Evolutionary conservation across 2,888 invertebrate genomes (phyloP).

Genomic region (Phalera bucephala): DNA sequence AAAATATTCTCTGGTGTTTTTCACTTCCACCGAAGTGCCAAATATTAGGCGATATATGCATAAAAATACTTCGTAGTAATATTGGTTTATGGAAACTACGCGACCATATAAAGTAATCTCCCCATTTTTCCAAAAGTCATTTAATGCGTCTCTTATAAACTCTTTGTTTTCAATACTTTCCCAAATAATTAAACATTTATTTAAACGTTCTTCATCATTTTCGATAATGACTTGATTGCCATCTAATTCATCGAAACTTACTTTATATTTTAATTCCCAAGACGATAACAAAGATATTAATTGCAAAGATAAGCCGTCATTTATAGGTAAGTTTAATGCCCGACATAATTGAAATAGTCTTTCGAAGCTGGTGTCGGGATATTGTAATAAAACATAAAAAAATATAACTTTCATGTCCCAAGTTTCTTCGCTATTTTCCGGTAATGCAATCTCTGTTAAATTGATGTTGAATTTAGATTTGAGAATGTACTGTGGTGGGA

Average conservation of each 20-base stretch:
- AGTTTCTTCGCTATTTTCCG: conserved; percentile 73
- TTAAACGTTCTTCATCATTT: conserved; percentile 50
- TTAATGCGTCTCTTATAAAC: conserved; percentile 63
- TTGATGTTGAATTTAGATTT: conserved; percentile 72
- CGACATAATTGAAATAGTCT: conserved; percentile 61
- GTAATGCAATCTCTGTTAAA: conserved; percentile 63
- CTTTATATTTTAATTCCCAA: conserved; percentile 71
- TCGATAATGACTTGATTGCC: conserved; percentile 51
- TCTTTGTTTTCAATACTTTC: conserved; percentile 68
- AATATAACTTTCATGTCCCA: conserved; percentile 74
- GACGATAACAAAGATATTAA: conserved; percentile 63
- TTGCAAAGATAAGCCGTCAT: conserved; percentile 70
- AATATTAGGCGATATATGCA: conserved; percentile 69
- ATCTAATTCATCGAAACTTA: conserved; percentile 54
- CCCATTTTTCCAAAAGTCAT: conserved; percentile 76
- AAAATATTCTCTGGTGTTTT: conserved; percentile 66
- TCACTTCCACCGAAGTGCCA: conserved; percentile 45
- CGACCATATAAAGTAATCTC: conserved; percentile 73
- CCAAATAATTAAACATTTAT: conserved; percentile 63
- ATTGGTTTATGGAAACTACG: conserved; percentile 69
- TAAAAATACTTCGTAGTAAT: conserved; percentile 74
- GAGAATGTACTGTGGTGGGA: conserved; percentile 65
- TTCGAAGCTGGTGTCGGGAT: conserved; percentile 56
- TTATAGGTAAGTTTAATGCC: conserved; percentile 59
- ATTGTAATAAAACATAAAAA: conserved; percentile 67